Evolutionary conservation across 2,113 vertebrate species (phyloP).

Genomic region (Paraplagusia blochii): DNA sequence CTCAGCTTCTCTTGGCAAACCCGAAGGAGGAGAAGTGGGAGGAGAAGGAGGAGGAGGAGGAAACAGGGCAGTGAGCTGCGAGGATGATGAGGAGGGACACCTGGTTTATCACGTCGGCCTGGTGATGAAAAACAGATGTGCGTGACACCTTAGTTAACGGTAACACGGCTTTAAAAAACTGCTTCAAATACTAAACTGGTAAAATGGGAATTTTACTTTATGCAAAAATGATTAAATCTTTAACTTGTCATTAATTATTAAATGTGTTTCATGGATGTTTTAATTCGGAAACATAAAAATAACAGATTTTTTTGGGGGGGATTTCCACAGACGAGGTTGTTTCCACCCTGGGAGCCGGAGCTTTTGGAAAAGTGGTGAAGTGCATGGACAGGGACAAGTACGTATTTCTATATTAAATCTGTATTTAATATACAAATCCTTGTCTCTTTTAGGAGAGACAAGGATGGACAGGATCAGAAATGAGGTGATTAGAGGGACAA

Average conservation of each 20-base stretch:
- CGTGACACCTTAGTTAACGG: slow-evolving; percentile 65
- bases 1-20: slow-evolving; percentile 1
- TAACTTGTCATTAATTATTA: too few relatives aligned
- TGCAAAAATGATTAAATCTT: too few relatives aligned
- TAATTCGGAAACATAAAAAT: too few relatives aligned
- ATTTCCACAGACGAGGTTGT: slow-evolving; percentile 85
- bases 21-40: slow-evolving; percentile 8
- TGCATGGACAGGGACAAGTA: slow-evolving; percentile 84
- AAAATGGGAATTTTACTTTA: too few relatives aligned
- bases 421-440: too few relatives aligned
- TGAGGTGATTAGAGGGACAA: too few relatives aligned
- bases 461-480: too few relatives aligned
- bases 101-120: slow-evolving; percentile 90
- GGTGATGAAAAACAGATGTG: slow-evolving; percentile 88
- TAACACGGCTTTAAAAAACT: not conserved
- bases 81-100: slow-evolving; percentile 89
- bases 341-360: slow-evolving; percentile 84
- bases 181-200: too few relatives aligned
- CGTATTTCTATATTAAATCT: slow-evolving; percentile 40
- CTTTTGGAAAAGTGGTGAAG: slow-evolving; percentile 91
- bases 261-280: too few relatives aligned
- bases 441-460: too few relatives aligned
- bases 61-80: slow-evolving; percentile 78
- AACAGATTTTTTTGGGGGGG: slow-evolving; percentile 3
- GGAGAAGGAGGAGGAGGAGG: slow-evolving; percentile 68